Evolutionary conservation across 2,113 vertebrate species (phyloP), one percentile per base, ranked within the genome.

Genomic region (Callipepla squamata): DNA sequence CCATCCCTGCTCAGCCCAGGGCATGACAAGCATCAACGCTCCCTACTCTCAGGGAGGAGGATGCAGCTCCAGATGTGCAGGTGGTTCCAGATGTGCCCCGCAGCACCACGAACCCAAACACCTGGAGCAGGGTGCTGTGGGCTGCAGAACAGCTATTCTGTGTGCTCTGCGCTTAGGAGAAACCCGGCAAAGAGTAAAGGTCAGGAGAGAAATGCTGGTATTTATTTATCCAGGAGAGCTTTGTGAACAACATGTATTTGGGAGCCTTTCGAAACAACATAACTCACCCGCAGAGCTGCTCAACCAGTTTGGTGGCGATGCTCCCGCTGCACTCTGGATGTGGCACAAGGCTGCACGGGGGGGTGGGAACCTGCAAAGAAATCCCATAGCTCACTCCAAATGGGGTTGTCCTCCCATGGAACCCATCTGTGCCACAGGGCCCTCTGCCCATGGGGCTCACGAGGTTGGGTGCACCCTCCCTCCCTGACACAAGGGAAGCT

Each of bases 141-240:
- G 61, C 77, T 51, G 28, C 47, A 38, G 22, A 40, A 30, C 30
- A 32, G 80, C 13, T 9, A 32, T 83, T 97, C 86, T 6, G 22
- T 68, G 28, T 94, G 94, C 96, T 95, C 96, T 25, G 89, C 91
- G 1, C 94, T 97, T 96, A 96, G 93, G 92, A 97, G 96, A 92
- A 96, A 97, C 75, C 83, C 89, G 79, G 93, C 91, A 70, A 7
- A 62, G 93, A 96, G 91, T 95, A 96, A 97, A 97, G 96, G 97
- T 97, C 97, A 87, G 92, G 90, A 61, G 53, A 96, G 97, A 95
- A 96, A 96, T 66, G 94, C 90, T 23, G 76, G 80, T 93, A 73
- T 96, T 97, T 97, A 65, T 97, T 96, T 97, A 89, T 96, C 69
- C 92, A 95, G 88, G 92, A 88, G 95, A 83, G 62, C 90, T 93